Percentiles rank a stretch among this genome's conserved stretches.
Conservation (phyloP, 1,140 invertebrate species). For the Drosophila persimilis region DNA sequence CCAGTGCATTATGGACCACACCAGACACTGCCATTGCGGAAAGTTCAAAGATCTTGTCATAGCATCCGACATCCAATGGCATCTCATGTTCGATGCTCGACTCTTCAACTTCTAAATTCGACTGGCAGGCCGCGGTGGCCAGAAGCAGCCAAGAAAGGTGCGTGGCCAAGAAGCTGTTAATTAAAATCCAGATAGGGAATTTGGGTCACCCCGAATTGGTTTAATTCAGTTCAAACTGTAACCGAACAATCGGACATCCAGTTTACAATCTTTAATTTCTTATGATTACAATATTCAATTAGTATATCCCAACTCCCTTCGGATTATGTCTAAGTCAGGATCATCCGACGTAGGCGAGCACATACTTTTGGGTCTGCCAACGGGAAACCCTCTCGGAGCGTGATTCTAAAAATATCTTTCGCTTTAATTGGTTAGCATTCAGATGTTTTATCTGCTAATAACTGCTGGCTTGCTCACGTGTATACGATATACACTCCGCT, state of each 20-base stretch:
- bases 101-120: slow-evolving; percentile 13
- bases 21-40: slow-evolving; percentile 7
- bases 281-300: not conserved
- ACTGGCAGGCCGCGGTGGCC: slow-evolving; percentile 12
- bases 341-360: slow-evolving; percentile 53
- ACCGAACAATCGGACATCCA: slow-evolving; percentile 5
- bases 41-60: slow-evolving; percentile 15
- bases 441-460: slow-evolving; percentile 19
- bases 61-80: slow-evolving; percentile 3
- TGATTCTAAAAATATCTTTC: slow-evolving; percentile 35
- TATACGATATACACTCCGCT: slow-evolving; percentile 67
- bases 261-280: slow-evolving; percentile 27
- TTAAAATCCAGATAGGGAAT: slow-evolving; percentile 26
- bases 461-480: slow-evolving; percentile 35
- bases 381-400: not conserved
- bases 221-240: slow-evolving; percentile 56
- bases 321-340: slow-evolving; percentile 72
- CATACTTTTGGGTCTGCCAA: slow-evolving; percentile 54
- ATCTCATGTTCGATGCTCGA: slow-evolving; percentile 13
- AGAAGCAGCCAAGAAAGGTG: slow-evolving; percentile 34
- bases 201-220: slow-evolving; percentile 46
- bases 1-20: slow-evolving; percentile 18
- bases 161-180: slow-evolving; percentile 41
- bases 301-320: slow-evolving; percentile 33
- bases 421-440: slow-evolving; percentile 19